Evolutionary conservation across 2,113 vertebrate genomes (phyloP), one percentile per base, ranked within the genome.

Genomic region (Xenopus borealis): DNA sequence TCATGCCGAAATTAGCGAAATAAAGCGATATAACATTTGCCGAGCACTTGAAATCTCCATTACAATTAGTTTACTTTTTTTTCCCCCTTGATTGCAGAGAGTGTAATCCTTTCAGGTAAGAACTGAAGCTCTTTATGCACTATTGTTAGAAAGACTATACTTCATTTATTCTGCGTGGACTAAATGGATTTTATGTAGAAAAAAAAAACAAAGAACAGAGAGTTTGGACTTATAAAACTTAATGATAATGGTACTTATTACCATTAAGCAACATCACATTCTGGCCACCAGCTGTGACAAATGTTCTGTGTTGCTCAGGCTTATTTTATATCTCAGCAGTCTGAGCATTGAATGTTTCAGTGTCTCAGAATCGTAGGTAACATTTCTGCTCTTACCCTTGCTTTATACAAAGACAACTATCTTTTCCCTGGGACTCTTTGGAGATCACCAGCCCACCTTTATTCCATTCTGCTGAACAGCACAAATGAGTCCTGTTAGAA

Each of bases 261-360:
- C 66, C 46, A 76, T 69, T 69, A 76, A 50, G 33, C 59, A 69
- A 64, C 66, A 76, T 76, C 58, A 40, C 73, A 76, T 76, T 75
- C 19, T 53, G 73, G n/a, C 59, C 66, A 69, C 72, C 72, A 75
- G 72, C 72, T 75, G 72, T 62, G 72, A 75, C 72, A 76, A 76
- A 76, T 76, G 66, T 62, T 55, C 73, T 69, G 59, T 57, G 66
- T 55, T 69, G 20, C 58, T 6, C 14, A 23, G 73, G 27, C 58
- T 63, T 76, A 76, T 76, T 76, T 76, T 76, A 69, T 47, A 63
- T 76, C 66, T 18, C 73, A 76, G 73, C 73, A 69, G 73, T 76
- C 63, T 20, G 17, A 63, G 53, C 58, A 69, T 69, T 69, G 52
- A 76, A 63, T 19, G 46, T 55, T 69, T 61, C 47, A 45, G 57